Conservation (phyloP, 2,113 vertebrate genomes). For the Diphyllodes magnificus region DNA sequence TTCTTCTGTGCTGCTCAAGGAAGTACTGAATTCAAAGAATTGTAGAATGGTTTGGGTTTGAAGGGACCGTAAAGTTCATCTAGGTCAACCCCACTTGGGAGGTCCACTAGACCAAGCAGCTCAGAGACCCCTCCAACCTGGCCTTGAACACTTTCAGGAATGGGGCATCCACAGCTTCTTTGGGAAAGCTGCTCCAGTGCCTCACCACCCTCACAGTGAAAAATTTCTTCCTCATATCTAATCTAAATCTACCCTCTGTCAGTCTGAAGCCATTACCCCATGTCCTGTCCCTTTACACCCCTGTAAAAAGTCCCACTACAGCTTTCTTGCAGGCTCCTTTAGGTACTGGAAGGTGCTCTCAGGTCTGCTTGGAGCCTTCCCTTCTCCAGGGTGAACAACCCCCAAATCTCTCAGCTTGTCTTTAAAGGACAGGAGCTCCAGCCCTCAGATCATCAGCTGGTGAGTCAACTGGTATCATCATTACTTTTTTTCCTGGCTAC, state of each 20-base stretch:
- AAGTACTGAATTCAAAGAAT: not conserved
- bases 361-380: not conserved
- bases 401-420: not conserved
- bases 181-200: not conserved
- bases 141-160: not conserved
- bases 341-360: not conserved
- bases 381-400: not conserved
- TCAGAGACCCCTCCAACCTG: not conserved
- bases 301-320: not conserved
- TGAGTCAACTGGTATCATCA: not conserved
- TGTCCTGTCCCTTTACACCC: not conserved
- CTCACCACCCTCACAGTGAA: not conserved
- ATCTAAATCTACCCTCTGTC: not conserved
- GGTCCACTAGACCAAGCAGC: not conserved
- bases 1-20: not conserved
- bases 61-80: not conserved
- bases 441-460: not conserved
- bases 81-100: not conserved
- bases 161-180: not conserved
- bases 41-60: accelerated
- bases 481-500: not conserved
- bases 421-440: not conserved
- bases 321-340: not conserved
- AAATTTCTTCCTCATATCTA: not conserved
- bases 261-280: not conserved